A percentile compares a stretch with the other conserved stretches of the same genome.
These are phyloP conservation scores for Telmatherina bonti DNA, from an alignment of 2,797 vertebrate species.

Conservation along the genomic window DNA sequence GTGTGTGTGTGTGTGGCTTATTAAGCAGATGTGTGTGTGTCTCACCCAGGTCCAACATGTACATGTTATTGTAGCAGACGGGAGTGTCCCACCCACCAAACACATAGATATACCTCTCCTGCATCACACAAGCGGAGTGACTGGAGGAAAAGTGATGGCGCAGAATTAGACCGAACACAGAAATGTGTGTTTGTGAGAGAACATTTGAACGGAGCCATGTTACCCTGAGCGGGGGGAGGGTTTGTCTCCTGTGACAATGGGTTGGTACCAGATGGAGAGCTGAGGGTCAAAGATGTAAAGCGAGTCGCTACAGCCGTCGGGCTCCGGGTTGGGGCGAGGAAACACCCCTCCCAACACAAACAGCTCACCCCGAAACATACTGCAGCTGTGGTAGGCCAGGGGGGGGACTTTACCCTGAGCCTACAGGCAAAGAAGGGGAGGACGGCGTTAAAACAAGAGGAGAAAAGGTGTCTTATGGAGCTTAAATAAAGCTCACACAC, in stretches of 20 bases:
- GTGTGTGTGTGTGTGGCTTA: not conserved
- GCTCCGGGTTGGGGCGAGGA: slow-evolving; percentile 80
- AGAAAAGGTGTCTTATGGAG: not conserved
- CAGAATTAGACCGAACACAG: rapidly evolving
- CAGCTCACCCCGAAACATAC: slow-evolving; percentile 83
- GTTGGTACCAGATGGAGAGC: slow-evolving; percentile 86
- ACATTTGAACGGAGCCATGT: not conserved
- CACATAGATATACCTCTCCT: slow-evolving; percentile 83
- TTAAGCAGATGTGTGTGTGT: not conserved
- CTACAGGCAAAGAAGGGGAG: slow-evolving; percentile 50
- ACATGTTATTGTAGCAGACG: slow-evolving; percentile 87
- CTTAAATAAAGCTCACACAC: not conserved
- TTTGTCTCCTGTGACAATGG: slow-evolving; percentile 84
- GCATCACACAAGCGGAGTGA: slow-evolving; percentile 87
- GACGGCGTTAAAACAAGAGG: not conserved
- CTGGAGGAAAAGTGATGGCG: slow-evolving; percentile 54
- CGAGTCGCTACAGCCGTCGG: slow-evolving; percentile 86
- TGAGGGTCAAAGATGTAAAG: slow-evolving; percentile 88
- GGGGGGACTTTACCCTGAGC: slow-evolving; percentile 85
- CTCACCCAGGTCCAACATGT: slow-evolving; percentile 86
- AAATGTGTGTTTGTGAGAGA: rapidly evolving
- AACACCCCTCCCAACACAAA: slow-evolving; percentile 87
- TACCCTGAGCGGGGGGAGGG: slow-evolving; percentile 81
- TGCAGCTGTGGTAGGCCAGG: slow-evolving; percentile 86
- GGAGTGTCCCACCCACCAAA: slow-evolving; percentile 90